Evolutionary conservation across 30 jellyfish, hydroid and myxozoan species (phyloP).

Genomic region (Aurelia coerulea): DNA sequence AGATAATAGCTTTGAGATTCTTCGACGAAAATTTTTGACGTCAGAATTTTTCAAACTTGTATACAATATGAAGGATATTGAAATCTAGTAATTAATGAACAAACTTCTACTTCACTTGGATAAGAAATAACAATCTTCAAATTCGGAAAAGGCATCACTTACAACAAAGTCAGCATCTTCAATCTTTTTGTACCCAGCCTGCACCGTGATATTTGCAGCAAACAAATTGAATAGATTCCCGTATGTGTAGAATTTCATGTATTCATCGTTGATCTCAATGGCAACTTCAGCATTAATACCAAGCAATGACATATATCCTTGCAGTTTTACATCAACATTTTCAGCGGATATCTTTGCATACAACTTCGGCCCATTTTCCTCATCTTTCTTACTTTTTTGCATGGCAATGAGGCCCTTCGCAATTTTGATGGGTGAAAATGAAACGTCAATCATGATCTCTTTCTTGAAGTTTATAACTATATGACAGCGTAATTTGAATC

Average conservation of each 20-base stretch:
- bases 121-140: not conserved
- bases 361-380: conserved; percentile 88
- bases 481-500: conserved; percentile 65
- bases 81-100: not conserved
- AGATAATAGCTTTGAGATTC: too few species aligned
- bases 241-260: conserved; percentile 42
- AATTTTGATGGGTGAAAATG: conserved; percentile 75
- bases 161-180: conserved; percentile 70
- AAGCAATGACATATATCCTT: conserved; percentile 61
- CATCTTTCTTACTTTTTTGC: conserved; percentile 56
- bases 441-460: conserved; percentile 64
- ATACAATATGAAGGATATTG: too few species aligned
- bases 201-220: conserved; percentile 80
- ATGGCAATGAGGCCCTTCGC: conserved; percentile 71
- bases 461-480: conserved; percentile 57
- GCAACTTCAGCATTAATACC: conserved; percentile 74
- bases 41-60: too few species aligned
- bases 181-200: conserved; percentile 70
- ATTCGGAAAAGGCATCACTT: not conserved
- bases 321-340: conserved; percentile 55
- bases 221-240: conserved; percentile 83
- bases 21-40: too few species aligned
- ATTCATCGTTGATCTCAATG: conserved; percentile 70
- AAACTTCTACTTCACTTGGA: not conserved
- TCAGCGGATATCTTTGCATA: conserved; percentile 31